Evolutionary conservation across 2,797 vertebrate genomes (phyloP).

Genomic region (Lithobates sylvaticus): DNA sequence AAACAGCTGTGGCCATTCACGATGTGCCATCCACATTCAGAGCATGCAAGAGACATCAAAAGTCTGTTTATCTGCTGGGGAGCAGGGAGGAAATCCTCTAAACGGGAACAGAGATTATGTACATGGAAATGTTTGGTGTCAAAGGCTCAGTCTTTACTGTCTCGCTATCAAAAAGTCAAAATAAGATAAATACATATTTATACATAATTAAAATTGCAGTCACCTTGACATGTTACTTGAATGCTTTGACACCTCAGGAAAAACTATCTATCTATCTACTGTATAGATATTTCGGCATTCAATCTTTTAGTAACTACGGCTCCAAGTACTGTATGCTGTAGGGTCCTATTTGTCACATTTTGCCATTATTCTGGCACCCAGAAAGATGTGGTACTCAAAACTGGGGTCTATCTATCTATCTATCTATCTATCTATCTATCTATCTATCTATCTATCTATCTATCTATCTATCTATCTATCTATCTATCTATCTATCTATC

Average conservation of each 20-base stretch:
- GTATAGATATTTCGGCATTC: too few species aligned
- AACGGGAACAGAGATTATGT: slow-evolving; percentile 49
- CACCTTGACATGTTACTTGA: slow-evolving; percentile 6
- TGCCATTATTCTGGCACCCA: too few species aligned
- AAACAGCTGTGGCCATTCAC: slow-evolving; percentile 56
- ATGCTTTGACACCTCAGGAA: background rate
- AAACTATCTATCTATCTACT: background rate
- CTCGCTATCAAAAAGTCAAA: slow-evolving; percentile 39
- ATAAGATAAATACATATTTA: slow-evolving; percentile 33
- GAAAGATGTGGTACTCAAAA: too few species aligned
- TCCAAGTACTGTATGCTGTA: too few species aligned
- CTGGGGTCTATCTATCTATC: too few species aligned
- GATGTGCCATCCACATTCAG: slow-evolving; percentile 38
- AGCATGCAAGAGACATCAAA: slow-evolving; percentile 41
- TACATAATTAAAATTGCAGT: background rate
- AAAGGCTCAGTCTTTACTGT: slow-evolving; percentile 42
- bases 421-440: too few species aligned
- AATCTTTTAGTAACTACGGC: too few species aligned
- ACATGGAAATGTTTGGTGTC: slow-evolving; percentile 32
- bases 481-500: too few species aligned
- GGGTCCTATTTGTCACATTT: too few species aligned
- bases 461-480: too few species aligned
- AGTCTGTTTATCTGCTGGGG: slow-evolving; percentile 42
- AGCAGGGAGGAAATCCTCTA: slow-evolving; percentile 43
- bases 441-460: too few species aligned